Evolutionary conservation across 1,140 invertebrate species (phyloP), one percentile per base, ranked within the genome.

Genomic region (Drosophila yakuba): DNA sequence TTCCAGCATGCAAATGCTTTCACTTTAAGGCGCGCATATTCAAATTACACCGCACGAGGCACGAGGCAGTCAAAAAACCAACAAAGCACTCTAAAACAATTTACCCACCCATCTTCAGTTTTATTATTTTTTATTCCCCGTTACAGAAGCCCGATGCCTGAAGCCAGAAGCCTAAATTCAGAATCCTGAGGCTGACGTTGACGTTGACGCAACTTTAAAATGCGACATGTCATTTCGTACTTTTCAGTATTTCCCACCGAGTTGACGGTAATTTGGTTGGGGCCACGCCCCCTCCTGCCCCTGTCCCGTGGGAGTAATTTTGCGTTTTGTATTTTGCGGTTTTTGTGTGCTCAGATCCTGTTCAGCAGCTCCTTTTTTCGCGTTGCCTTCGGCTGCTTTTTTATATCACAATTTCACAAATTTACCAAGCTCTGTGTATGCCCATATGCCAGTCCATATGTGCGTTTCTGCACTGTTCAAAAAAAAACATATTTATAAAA

Each of bases 251-350:
- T 80, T 76, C 39, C 23, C 36, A 25, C 25, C 14, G 15, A 41
- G 32, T 36, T 39, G 28, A n/a, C 35, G 14, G 64, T 66, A 66
- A 54, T 68, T 68, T 68, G 64, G 38, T 47, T 62, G 57, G 57
- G 62, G 58, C 68, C 52, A 39, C 58, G 36, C 60, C 73, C 74
- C 47, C 47, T 8, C 50, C 36, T 55, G 15, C n/a, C 39, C 48
- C 51, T 12, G 62, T 89, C 82, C 72, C 72, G 25, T 50, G 83
- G 83, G 83, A 89, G 83, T 84, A 88, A 88, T 88, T 86, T 84
- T 80, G 80, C 76, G 84, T 83, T 86, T 89, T 86, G 84, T 86
- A 86, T 83, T 89, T 80, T 89, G 83, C 60, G 84, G 80, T 88
- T 85, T 85, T 80, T 77, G 52, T 66, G 20, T 67, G 66, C 44